Conservation (phyloP, 2,113 vertebrate species). For the Periophthalmus modestus region DNA sequence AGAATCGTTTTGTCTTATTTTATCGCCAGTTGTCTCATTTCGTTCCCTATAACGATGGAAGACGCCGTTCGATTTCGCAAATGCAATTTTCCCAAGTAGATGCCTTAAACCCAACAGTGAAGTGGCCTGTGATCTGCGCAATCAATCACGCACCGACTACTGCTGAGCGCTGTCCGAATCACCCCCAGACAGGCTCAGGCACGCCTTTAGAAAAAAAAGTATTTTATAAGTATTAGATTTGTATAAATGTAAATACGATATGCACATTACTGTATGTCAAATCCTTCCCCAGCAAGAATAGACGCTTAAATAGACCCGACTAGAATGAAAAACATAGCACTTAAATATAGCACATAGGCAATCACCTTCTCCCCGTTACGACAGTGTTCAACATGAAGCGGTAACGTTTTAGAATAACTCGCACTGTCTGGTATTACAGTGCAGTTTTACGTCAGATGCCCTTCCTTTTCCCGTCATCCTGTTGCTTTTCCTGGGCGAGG, state of each 20-base stretch:
- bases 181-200: conserved; percentile 64
- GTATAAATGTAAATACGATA: conserved; percentile 74
- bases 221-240: conserved; percentile 68
- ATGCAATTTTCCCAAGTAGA: conserved; percentile 79
- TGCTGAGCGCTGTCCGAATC: conserved; percentile 74
- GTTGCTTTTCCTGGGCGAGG: background rate
- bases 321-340: conserved; percentile 66
- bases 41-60: conserved; percentile 8
- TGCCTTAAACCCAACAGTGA: conserved; percentile 79
- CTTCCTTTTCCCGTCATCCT: background rate
- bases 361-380: conserved; percentile 60
- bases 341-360: conserved; percentile 76
- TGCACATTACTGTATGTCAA: conserved; percentile 59
- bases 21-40: conserved; percentile 17
- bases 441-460: background rate
- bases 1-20: conserved; percentile 18
- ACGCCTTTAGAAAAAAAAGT: conserved; percentile 64
- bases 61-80: conserved; percentile 47
- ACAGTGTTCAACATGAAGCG: conserved; percentile 43
- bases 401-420: background rate
- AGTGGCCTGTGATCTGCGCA: conserved; percentile 79
- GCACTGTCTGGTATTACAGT: background rate
- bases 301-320: conserved; percentile 51
- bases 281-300: conserved; percentile 46
- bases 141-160: conserved; percentile 78